Base-by-base conservation (phyloP, 30 jellyfish, hydroid and myxozoan species). In the Turritopsis dohrnii region DNA sequence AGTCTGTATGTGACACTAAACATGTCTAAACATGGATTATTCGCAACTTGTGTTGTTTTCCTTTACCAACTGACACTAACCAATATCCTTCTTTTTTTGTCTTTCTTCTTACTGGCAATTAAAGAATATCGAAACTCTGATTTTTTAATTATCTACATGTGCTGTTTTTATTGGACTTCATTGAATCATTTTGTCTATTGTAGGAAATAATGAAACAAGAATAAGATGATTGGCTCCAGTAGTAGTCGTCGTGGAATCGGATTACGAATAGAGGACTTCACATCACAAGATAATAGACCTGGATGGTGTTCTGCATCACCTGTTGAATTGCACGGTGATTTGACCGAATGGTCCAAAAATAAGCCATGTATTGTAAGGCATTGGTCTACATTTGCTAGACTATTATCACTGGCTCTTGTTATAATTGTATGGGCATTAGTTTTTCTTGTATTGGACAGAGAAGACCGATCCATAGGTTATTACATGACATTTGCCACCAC, bases 241-340 rank as follows among this genome's bases (percentile, higher is more conserved):
- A 69, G 30, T 27, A 21, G 28, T n/a, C 28, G 77, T n/a, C 1
- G 30, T 0, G 30, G 8, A n/a, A 16, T 80, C 53, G 87, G 87
- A 1, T 29, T 80, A 16, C 87, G 80, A 23, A 80, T 80, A 9
- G 87, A 80, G 22, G 87, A 80, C 4, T 80, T 80, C 53, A 80
- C 87, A 52, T 80, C 87, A n/a, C 65, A n/a, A 16, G 87, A 80
- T 79, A 80, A 80, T 65, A 65, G 87, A 20, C 79, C 75, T 53
- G 87, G 87, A 21, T 80, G 87, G 76, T 80, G 87, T 52, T 23
- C 87, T 28, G 54, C 87, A 18, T 65, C 87, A 21, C 79, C 87
- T 41, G 66, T 79, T 0, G 25, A 52, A 66, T 26, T 80, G 76
- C 65, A 52, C 13, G 75, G 75, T 1, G 87, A 80, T 41, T 79